Conservation (phyloP, 2,797 vertebrate genomes). For the Phoeniculus purpureus region DNA sequence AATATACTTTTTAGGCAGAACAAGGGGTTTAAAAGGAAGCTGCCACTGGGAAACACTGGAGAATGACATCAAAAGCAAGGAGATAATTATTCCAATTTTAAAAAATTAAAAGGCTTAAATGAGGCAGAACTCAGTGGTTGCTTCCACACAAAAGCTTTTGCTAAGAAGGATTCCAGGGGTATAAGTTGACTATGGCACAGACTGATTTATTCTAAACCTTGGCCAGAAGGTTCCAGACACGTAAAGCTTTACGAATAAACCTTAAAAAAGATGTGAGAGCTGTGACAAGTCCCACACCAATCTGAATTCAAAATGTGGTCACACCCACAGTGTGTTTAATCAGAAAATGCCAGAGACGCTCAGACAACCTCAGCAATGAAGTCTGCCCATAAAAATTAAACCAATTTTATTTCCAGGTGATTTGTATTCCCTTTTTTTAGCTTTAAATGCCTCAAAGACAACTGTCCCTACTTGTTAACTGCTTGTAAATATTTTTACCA, state of each 20-base stretch:
- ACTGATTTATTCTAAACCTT: not conserved
- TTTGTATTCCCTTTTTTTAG: not conserved
- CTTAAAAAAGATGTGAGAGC: not conserved
- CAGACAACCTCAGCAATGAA: not conserved
- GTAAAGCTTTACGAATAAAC: not conserved
- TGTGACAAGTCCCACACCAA: not conserved
- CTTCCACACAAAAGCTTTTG: not conserved
- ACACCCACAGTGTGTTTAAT: slow-evolving; percentile 31
- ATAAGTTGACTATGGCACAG: not conserved
- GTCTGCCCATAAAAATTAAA: not conserved
- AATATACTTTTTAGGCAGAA: not conserved
- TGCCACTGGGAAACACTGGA: not conserved
- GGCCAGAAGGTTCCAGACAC: not conserved
- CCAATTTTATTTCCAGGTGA: not conserved
- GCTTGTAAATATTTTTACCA: not conserved
- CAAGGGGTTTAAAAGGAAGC: not conserved
- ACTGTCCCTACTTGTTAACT: not conserved
- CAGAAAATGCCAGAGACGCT: slow-evolving; percentile 39
- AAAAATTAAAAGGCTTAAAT: not conserved
- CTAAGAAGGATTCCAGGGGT: not conserved
- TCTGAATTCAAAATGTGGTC: not conserved
- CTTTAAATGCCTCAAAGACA: not conserved
- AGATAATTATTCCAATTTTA: not conserved
- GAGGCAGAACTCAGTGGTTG: not conserved
- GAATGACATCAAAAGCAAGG: not conserved